These are phyloP conservation scores for Gymnogyps californianus DNA, from an alignment of 2,113 vertebrate species.

Conservation along the genomic window DNA sequence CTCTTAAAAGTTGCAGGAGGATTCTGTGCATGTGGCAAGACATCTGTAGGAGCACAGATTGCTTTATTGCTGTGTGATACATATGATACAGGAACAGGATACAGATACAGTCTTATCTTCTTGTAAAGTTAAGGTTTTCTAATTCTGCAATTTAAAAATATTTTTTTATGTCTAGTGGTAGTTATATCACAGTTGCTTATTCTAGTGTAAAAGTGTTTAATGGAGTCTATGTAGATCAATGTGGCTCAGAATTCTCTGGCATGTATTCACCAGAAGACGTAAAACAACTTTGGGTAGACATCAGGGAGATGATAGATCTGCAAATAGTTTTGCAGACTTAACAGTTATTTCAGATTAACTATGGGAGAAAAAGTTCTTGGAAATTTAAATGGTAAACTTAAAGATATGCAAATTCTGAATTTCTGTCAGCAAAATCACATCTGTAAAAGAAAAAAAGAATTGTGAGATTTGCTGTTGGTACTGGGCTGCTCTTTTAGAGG, in stretches of 20 bases:
- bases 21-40: neutral
- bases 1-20: neutral
- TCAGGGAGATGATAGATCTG: neutral
- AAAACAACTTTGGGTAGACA: neutral
- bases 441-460: neutral
- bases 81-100: neutral
- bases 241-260: neutral
- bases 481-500: neutral
- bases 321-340: neutral
- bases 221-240: neutral
- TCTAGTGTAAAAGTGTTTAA: neutral
- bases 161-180: neutral
- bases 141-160: neutral
- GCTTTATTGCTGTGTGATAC: neutral
- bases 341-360: neutral
- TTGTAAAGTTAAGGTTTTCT: neutral
- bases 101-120: neutral
- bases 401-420: neutral
- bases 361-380: neutral
- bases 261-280: neutral
- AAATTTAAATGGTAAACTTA: neutral
- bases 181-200: neutral
- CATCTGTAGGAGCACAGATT: neutral
- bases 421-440: neutral
- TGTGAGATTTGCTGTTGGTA: neutral